These are phyloP conservation scores for Tapirus indicus DNA, from an alignment of 2,797 vertebrate genomes.

Conservation along the genomic window DNA sequence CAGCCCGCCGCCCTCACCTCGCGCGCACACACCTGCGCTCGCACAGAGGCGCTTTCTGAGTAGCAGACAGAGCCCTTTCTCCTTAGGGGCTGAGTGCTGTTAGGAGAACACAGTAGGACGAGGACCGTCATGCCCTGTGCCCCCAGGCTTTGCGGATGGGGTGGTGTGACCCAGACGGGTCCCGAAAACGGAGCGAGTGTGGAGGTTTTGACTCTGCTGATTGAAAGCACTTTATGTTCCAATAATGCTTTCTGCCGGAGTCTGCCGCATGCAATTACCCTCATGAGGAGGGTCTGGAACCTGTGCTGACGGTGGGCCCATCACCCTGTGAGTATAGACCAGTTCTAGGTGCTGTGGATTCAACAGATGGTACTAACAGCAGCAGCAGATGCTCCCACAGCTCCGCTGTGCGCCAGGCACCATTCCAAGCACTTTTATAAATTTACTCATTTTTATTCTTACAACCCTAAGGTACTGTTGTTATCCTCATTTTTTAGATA, in stretches of 20 bases:
- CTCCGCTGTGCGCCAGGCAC: neutral
- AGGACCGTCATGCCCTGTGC: neutral
- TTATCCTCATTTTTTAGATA: neutral
- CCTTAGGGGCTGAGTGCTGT: neutral
- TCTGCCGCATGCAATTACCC: neutral
- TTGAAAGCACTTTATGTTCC: neutral
- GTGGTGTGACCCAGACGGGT: no score
- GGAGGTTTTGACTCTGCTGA: neutral
- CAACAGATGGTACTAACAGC: neutral
- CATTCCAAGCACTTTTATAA: no score
- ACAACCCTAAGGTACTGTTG: neutral
- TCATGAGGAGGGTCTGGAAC: neutral
- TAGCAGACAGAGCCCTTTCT: neutral
- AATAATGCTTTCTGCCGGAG: neutral
- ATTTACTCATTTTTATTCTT: neutral
- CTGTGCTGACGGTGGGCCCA: neutral
- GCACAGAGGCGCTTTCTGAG: neutral
- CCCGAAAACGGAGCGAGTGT: neutral
- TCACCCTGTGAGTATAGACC: no score
- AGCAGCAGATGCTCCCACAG: neutral
- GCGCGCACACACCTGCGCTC: neutral
- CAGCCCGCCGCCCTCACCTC: neutral
- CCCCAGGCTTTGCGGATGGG: neutral
- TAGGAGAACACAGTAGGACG: neutral
- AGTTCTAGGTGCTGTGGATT: neutral